These are phyloP conservation scores for Tenthredo livida DNA, from an alignment of 2,888 invertebrate genomes.

Conservation along the genomic window DNA sequence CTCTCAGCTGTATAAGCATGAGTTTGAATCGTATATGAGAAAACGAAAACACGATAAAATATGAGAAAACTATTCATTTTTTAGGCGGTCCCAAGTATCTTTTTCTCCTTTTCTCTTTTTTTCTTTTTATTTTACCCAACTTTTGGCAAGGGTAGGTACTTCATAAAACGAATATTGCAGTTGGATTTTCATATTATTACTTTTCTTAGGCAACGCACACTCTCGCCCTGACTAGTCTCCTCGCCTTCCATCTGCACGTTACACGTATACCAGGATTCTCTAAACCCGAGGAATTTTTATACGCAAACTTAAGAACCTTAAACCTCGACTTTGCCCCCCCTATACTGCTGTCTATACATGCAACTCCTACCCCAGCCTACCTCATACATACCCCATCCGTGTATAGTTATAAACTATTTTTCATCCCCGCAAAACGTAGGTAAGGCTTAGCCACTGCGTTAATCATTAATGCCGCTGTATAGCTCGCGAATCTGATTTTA, in stretches of 20 bases:
- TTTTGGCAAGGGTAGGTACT: slow-evolving; percentile 18
- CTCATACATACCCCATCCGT: neutral
- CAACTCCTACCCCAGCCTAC: neutral
- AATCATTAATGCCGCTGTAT: neutral
- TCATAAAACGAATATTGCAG: slow-evolving; percentile 60
- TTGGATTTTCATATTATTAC: slow-evolving; percentile 69
- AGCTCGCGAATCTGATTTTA: neutral
- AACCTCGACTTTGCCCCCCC: neutral
- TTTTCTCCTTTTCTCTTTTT: neutral
- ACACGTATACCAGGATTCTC: neutral
- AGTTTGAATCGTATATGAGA: slow-evolving; percentile 1
- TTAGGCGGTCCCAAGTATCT: neutral
- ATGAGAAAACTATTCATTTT: slow-evolving; percentile 42
- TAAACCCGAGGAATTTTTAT: slow-evolving; percentile 1
- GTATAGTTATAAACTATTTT: neutral
- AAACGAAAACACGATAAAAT: slow-evolving; percentile 40
- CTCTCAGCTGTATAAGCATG: neutral
- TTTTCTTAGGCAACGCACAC: slow-evolving; percentile 50
- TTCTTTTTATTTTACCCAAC: neutral
- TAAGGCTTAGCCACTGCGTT: no score
- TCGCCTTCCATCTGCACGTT: neutral
- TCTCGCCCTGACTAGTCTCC: neutral
- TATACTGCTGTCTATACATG: neutral
- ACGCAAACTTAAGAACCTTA: slow-evolving; percentile 8
- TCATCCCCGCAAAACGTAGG: neutral